These are phyloP conservation scores for Trypoxylus dichotomus DNA, from an alignment of 1,140 invertebrate species.

Conservation along the genomic window DNA sequence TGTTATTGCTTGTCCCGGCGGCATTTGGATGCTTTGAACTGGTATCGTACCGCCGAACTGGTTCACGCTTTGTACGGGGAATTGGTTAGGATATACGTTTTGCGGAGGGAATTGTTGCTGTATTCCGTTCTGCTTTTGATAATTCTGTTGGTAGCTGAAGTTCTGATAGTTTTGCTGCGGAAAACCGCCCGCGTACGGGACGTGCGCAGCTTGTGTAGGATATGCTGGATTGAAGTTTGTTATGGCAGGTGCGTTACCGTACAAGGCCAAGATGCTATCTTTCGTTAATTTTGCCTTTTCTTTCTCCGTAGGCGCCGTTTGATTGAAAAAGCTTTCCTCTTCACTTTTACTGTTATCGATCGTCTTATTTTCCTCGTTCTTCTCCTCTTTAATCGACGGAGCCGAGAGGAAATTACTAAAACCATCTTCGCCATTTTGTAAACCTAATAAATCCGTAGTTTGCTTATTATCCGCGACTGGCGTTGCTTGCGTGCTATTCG, in stretches of 20 bases:
- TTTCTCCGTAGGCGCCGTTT: conserved; percentile 71
- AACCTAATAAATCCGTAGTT: conserved; percentile 62
- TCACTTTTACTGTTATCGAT: conserved; percentile 67
- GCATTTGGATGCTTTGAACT: conserved; percentile 28
- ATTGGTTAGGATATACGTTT: neutral
- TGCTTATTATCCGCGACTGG: conserved; percentile 47
- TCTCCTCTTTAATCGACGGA: conserved; percentile 52
- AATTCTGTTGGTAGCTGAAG: conserved; percentile 27
- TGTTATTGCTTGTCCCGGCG: neutral
- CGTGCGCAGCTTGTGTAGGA: conserved; percentile 30
- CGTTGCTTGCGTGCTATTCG: conserved; percentile 40
- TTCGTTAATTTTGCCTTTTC: conserved; percentile 85
- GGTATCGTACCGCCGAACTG: conserved; percentile 27
- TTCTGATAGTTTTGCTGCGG: conserved; percentile 35
- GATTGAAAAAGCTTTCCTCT: conserved; percentile 89
- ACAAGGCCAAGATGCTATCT: conserved; percentile 91
- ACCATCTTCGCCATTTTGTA: conserved; percentile 67
- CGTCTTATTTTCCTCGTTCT: conserved; percentile 49
- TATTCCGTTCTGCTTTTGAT: conserved; percentile 34
- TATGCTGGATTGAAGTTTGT: conserved; percentile 36
- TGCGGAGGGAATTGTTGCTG: neutral
- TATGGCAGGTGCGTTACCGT: conserved; percentile 64
- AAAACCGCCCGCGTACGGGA: conserved; percentile 34
- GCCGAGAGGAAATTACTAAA: conserved; percentile 79
- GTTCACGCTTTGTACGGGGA: conserved; percentile 28